Evolutionary conservation across 2,113 vertebrate genomes (phyloP).

Genomic region (Megaceryle torquata): DNA sequence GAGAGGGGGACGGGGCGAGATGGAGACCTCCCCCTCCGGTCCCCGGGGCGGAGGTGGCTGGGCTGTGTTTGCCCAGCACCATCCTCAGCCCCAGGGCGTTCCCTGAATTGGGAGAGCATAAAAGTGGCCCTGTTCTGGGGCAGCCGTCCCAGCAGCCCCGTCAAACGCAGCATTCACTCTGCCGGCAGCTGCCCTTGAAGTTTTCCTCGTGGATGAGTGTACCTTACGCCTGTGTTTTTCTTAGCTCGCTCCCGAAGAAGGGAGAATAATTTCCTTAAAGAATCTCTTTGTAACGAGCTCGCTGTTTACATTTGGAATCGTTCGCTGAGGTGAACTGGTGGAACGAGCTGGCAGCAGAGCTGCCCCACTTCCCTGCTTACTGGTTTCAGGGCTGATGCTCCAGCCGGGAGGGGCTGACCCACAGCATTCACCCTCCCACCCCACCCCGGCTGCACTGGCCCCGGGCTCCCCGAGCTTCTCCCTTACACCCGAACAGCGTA

Average conservation of each 20-base stretch:
- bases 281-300: constrained; percentile 21
- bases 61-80: neutral
- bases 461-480: neutral
- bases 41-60: neutral
- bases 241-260: constrained; percentile 12
- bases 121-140: constrained; percentile 47
- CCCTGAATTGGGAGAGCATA: neutral
- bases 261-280: constrained; percentile 35
- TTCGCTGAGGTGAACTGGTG: neutral
- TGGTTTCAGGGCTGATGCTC: neutral
- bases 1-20: rapidly evolving
- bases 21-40: neutral
- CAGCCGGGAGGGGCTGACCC: neutral
- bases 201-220: neutral
- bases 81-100: neutral
- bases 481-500: neutral
- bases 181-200: neutral
- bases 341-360: neutral
- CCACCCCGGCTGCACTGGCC: rapidly evolving
- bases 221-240: constrained; percentile 5
- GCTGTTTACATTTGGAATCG: neutral
- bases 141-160: neutral
- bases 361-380: neutral
- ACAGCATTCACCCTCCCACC: neutral
- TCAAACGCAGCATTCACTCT: neutral